phyloP scores from a whole-genome alignment of 1,140 invertebrate genomes.

The Hyposmocoma kahamanoa region DNA sequence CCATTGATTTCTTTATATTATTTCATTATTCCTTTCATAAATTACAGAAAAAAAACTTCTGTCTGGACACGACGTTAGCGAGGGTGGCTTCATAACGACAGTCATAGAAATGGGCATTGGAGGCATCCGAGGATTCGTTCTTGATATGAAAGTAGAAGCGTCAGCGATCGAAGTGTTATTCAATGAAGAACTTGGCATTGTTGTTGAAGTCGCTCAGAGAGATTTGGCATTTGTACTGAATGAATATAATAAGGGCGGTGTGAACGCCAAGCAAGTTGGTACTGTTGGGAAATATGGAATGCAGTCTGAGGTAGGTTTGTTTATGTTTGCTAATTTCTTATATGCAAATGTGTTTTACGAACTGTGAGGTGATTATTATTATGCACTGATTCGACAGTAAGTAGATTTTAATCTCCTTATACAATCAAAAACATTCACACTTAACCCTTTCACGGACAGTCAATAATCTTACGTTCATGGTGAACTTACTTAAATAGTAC shows the following conservation, averaged over 20 bases:
- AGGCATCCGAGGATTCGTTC: conserved; percentile 86
- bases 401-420: no score
- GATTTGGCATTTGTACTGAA: conserved; percentile 76
- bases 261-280: conserved; percentile 85
- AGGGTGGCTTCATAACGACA: conserved; percentile 94
- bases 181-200: conserved; percentile 92
- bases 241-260: conserved; percentile 75
- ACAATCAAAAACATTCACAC: no score
- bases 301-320: conserved; percentile 66
- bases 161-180: conserved; percentile 84
- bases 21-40: no score
- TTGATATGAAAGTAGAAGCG: conserved; percentile 80
- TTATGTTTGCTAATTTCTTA: no score
- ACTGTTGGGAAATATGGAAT: conserved; percentile 78
- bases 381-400: no score
- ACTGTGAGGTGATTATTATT: no score
- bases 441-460: no score
- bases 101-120: conserved; percentile 96
- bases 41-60: conserved; percentile 79
- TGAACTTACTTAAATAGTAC: no score
- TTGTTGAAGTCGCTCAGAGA: conserved; percentile 84
- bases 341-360: no score
- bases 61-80: conserved; percentile 97
- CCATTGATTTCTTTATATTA: no score
- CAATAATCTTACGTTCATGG: no score